A percentile compares a stretch with the other conserved stretches of the same genome.
phyloP scores from a whole-genome alignment of 2,888 invertebrate species.

The Pemphredon lugubris region DNA sequence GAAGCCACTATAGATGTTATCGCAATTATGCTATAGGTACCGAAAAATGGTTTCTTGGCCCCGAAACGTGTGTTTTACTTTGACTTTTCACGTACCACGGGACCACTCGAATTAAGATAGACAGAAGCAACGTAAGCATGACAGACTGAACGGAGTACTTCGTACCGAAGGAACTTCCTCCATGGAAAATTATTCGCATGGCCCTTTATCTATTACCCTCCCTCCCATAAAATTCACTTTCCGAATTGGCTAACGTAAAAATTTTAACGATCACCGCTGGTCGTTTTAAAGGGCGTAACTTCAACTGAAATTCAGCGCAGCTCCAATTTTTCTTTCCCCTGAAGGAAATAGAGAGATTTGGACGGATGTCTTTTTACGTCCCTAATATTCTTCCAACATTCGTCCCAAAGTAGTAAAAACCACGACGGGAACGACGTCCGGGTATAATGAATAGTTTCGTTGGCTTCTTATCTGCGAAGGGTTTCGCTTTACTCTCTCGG shows the following conservation, averaged over 20 bases:
- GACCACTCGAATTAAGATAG: too few relatives aligned
- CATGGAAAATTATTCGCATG: too few relatives aligned
- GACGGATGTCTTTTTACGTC: constrained; percentile 17
- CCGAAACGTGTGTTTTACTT: too few relatives aligned
- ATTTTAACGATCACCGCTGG: constrained; percentile 30
- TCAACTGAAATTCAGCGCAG: not conserved
- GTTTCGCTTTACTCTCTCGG: not conserved
- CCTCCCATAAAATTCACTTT: constrained; percentile 21
- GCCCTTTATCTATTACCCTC: constrained; percentile 4
- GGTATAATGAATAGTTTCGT: constrained; percentile 16
- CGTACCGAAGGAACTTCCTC: too few relatives aligned
- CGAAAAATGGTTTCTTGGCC: too few relatives aligned
- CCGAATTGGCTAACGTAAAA: constrained; percentile 37
- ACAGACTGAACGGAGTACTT: too few relatives aligned
- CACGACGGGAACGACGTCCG: not conserved
- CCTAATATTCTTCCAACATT: constrained; percentile 34
- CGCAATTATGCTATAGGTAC: too few relatives aligned
- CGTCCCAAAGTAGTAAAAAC: constrained; percentile 24
- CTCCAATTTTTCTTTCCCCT: constrained; percentile 31
- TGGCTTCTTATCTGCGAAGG: not conserved
- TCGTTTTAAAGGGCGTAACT: not conserved
- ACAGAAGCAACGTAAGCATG: too few relatives aligned
- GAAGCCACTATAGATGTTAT: too few relatives aligned
- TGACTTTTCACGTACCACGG: too few relatives aligned
- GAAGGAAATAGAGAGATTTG: constrained; percentile 1